Evolutionary conservation across 2,797 vertebrate genomes (phyloP), one percentile per base, ranked within the genome.

Genomic region (Parauchenoglanis ngamensis): DNA sequence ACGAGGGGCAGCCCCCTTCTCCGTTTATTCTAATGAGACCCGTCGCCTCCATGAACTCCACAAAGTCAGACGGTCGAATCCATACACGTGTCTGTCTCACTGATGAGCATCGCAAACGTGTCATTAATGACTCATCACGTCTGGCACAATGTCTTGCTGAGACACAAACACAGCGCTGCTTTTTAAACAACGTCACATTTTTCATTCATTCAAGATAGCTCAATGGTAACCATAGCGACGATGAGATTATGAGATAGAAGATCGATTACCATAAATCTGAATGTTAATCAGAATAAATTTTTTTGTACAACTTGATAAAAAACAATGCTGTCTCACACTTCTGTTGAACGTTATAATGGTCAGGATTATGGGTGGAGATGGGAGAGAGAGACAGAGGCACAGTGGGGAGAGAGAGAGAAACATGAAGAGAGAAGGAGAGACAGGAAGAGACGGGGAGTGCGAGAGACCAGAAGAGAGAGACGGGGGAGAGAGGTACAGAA

Each of bases 11-110:
- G 63, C 81, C 68, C 81, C 44, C 82, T 87, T 44, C 59, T 21
- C 44, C 44, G 35, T 49, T 81, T 40, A 63, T 54, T 65, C 68
- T 76, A 83, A 75, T 40, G 85, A 63, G 61, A 56, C 31, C 7
- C 28, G 40, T 49, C 59, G 31, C 11, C n/a, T 49, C 54, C 17
- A 6, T 35, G 28, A 59, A 49, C 59, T 57, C 35, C 31, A 7
- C 78, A 80, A 80, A 80, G 78, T 80, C 78, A 80, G 77, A 59
- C 31, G 19, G 31, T 35, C 54, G 76, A 57, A 35, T 82, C 79
- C 12, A 11, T 11, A 17, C 78, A 4, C 13, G 40, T 61, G 57
- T 65, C 79, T 82, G 23, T 82, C 59, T 19, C 59, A 4, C 61
- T 52, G 80, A 83, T 28, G 80, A 52, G 44, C 40, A 8, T 52